phyloP scores from a whole-genome alignment of 2,113 vertebrate genomes.

The Microcebus lehilahytsara region DNA sequence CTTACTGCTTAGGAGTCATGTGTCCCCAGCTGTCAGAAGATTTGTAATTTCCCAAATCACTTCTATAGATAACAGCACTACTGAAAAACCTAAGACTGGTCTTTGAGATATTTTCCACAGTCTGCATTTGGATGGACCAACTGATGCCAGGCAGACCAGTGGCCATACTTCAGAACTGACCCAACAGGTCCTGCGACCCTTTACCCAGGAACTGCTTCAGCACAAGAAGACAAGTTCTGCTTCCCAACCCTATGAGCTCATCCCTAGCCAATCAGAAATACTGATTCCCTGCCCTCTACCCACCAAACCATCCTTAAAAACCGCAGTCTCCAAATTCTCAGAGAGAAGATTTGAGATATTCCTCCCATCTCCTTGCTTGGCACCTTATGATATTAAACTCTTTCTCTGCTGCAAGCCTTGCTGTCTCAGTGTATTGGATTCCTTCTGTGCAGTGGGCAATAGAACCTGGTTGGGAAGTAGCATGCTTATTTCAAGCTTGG shows the following conservation, averaged over 20 bases:
- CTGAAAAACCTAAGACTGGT: neutral
- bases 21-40: neutral
- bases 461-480: too few species aligned
- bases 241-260: neutral
- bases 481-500: neutral
- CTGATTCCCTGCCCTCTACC: neutral
- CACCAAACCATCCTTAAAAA: neutral
- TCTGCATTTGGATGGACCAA: neutral
- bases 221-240: neutral
- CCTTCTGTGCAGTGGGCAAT: too few species aligned
- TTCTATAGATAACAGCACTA: neutral
- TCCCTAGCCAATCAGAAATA: neutral
- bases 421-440: neutral
- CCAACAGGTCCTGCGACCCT: neutral
- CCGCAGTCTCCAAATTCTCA: neutral
- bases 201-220: neutral
- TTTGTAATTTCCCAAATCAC: neutral
- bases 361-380: neutral
- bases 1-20: neutral
- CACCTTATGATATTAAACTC: neutral
- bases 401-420: neutral
- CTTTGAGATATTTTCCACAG: neutral
- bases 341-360: neutral
- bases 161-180: neutral
- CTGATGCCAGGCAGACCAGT: neutral